Base-by-base conservation (phyloP, 2,888 invertebrate species). In the Onchidella celtica region DNA sequence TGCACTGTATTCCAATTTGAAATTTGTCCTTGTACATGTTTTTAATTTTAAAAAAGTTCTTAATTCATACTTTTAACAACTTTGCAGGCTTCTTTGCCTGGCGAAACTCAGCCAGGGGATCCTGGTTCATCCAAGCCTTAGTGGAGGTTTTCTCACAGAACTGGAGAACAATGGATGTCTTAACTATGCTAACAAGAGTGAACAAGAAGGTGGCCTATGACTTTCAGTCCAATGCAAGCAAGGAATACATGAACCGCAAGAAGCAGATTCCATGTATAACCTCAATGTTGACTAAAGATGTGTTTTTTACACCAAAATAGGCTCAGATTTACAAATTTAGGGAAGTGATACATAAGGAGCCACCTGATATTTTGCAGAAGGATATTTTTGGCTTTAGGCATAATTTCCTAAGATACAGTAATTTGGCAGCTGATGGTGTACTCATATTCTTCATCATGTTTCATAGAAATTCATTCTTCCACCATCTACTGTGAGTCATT, bases 51-150 rank as follows among this genome's bases (percentile, higher is more conserved):
- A n/a, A n/a, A n/a, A n/a, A n/a, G n/a, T n/a, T n/a, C n/a, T n/a
- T n/a, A n/a, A n/a, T n/a, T n/a, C n/a, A n/a, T n/a, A n/a, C n/a
- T n/a, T n/a, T n/a, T n/a, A n/a, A n/a, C n/a, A n/a, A n/a, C n/a
- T n/a, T 68, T 80, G 9, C 83, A 91, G 92, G 92, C 29, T 91
- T 88, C 81, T 93, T 90, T 86, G 91, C 92, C 2, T 93, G 93
- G 93, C 83, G 93, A 40, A 93, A 93, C 84, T 91, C 91, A 55
- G 86, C 87, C 17, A 89, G 91, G 17, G 47, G 47, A 47, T 93
- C 93, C 6, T 93, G 93, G 92, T 93, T 93, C 84, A 87, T 92
- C 36, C 93, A 93, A 84, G 91, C 92, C 2, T 82, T 93, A 61
- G 88, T 88, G 17, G 84, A 86, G 9, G 89, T 92, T 14, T 81